These are phyloP conservation scores for Pristionchus exspectatus DNA, from an alignment of 2,888 invertebrate species.

Conservation along the genomic window DNA sequence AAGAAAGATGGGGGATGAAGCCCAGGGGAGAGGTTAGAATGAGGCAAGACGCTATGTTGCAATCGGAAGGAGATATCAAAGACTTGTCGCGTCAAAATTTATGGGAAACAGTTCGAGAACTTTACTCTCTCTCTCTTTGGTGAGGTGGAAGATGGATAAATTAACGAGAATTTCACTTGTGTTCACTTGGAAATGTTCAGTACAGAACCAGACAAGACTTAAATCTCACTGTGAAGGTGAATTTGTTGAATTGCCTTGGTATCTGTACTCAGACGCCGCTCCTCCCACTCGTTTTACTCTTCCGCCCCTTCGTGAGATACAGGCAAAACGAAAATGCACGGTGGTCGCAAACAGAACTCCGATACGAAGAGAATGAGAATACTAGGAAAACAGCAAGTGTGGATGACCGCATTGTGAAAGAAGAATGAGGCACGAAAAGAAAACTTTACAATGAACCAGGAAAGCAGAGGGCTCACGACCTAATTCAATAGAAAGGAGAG, in stretches of 20 bases:
- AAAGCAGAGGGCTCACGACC: no score
- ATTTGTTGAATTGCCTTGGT: not conserved
- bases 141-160: no score
- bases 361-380: not conserved
- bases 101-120: not conserved
- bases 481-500: no score
- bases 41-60: conserved; percentile 20
- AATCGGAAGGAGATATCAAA: not conserved
- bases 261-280: not conserved
- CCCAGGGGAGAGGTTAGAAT: conserved; percentile 28
- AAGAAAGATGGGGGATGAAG: conserved; percentile 18
- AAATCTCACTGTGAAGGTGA: not conserved
- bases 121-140: no score
- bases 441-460: not conserved
- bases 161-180: no score
- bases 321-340: conserved; percentile 1
- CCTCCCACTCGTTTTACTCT: not conserved
- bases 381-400: conserved; percentile 11
- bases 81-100: not conserved
- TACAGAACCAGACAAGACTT: no score
- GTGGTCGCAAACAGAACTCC: conserved; percentile 14
- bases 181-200: no score
- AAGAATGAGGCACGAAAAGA: not conserved
- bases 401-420: not conserved
- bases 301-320: not conserved